Percentiles rank a stretch among this genome's conserved stretches.
Conservation (phyloP, 1,140 invertebrate species). For the Drosophila cardini region DNA sequence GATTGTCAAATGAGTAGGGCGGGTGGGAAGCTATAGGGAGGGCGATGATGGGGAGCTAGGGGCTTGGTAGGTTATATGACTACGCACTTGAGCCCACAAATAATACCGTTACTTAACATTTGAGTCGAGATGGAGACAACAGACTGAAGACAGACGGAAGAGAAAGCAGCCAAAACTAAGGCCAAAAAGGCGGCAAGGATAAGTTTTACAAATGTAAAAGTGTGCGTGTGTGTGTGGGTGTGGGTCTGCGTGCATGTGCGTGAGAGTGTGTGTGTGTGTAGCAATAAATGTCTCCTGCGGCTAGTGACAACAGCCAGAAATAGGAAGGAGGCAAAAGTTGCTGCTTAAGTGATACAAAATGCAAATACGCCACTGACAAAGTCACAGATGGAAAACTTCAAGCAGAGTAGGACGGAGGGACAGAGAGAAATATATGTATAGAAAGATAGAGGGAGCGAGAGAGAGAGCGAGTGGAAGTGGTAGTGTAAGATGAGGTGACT, state of each 20-base stretch:
- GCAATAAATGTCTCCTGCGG: slow-evolving; percentile 78
- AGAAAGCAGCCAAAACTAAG: slow-evolving; percentile 20
- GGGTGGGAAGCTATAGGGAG: not conserved
- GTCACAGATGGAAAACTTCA: slow-evolving; percentile 50
- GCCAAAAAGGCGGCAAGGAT: slow-evolving; percentile 25
- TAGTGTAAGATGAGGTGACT: not conserved
- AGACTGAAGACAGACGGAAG: not conserved
- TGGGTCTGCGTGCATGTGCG: too few species aligned
- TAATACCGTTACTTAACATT: slow-evolving; percentile 78
- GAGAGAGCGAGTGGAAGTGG: not conserved
- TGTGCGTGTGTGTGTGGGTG: slow-evolving; percentile 6
- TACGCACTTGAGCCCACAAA: slow-evolving; percentile 61
- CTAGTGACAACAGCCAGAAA: slow-evolving; percentile 57
- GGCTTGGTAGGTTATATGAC: slow-evolving; percentile 1
- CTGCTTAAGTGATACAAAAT: slow-evolving; percentile 82
- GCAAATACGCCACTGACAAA: slow-evolving; percentile 75
- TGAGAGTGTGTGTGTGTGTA: slow-evolving; percentile 43
- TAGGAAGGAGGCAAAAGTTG: slow-evolving; percentile 47
- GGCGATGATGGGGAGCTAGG: not conserved
- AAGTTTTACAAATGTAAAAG: slow-evolving; percentile 43
- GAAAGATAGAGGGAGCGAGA: not conserved
- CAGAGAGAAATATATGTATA: not conserved
- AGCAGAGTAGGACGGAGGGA: not conserved
- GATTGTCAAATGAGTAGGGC: slow-evolving; percentile 53
- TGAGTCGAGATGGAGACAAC: slow-evolving; percentile 40